These are phyloP conservation scores for Urocyon cinereoargenteus DNA, from an alignment of 2,797 vertebrate genomes.

Conservation along the genomic window DNA sequence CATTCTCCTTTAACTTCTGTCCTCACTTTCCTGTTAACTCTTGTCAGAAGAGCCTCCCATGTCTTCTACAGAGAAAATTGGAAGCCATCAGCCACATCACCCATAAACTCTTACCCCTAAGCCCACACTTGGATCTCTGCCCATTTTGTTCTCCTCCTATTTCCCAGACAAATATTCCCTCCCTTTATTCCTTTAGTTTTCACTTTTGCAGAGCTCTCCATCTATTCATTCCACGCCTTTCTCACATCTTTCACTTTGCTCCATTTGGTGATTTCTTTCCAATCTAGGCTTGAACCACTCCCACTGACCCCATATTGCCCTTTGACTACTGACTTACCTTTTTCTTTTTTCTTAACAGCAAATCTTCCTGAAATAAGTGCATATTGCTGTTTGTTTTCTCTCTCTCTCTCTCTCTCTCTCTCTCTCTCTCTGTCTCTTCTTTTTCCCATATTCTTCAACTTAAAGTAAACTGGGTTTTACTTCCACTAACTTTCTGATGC, in stretches of 20 bases:
- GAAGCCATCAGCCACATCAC: neutral
- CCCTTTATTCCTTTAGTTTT: neutral
- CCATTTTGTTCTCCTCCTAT: neutral
- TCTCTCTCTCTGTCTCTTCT: too few species aligned
- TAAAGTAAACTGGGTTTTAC: neutral
- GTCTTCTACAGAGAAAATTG: neutral
- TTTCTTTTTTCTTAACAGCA: neutral
- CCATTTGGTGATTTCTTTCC: neutral
- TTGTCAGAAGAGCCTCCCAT: neutral
- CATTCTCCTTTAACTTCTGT: neutral
- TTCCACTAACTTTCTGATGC: neutral
- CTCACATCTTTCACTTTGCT: neutral
- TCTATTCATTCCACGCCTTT: neutral
- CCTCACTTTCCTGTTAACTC: neutral
- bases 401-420: neutral
- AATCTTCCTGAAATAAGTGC: neutral
- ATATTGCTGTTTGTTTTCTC: neutral
- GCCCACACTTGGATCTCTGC: neutral
- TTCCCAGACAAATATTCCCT: neutral
- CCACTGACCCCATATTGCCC: fast-evolving
- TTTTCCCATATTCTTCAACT: neutral
- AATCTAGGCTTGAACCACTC: neutral
- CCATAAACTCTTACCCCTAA: neutral
- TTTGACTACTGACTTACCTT: neutral
- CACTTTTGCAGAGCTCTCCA: neutral